phyloP scores from a whole-genome alignment of 2,888 invertebrate genomes.

The Cerastis leucographa region DNA sequence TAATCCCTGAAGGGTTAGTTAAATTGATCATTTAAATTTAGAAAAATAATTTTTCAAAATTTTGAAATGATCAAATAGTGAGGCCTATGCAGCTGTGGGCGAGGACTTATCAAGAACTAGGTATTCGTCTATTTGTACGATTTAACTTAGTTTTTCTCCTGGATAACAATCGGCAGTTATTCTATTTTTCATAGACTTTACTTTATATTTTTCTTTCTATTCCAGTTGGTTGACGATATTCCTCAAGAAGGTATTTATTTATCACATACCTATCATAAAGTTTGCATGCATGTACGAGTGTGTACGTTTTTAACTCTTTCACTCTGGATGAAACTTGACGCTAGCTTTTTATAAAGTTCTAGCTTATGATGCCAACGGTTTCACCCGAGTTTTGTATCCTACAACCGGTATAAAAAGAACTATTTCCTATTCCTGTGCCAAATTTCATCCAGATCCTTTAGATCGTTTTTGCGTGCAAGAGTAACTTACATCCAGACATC shows the following conservation, averaged over 20 bases:
- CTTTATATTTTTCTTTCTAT: slow-evolving; percentile 59
- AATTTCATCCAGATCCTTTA: too few species aligned
- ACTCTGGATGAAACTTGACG: background rate
- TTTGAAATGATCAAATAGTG: background rate
- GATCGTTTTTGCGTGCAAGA: too few species aligned
- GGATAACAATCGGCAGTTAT: background rate
- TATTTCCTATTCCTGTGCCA: too few species aligned
- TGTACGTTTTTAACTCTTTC: background rate
- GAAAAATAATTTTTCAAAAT: too few species aligned
- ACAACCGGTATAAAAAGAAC: too few species aligned
- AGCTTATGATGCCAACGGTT: too few species aligned
- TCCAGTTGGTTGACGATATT: slow-evolving; percentile 82
- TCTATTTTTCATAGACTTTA: background rate
- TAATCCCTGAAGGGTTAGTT: too few species aligned
- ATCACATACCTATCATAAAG: slow-evolving; percentile 8
- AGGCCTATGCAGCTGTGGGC: background rate
- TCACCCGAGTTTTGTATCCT: too few species aligned
- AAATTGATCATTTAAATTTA: too few species aligned
- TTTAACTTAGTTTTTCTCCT: background rate
- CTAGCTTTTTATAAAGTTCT: background rate
- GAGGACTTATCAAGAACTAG: background rate
- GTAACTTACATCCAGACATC: too few species aligned
- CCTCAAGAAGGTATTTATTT: slow-evolving; percentile 79
- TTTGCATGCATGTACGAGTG: background rate
- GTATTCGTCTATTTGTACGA: background rate